Evolutionary conservation across 2,113 vertebrate genomes (phyloP).

Genomic region (Cisticola juncidis): DNA sequence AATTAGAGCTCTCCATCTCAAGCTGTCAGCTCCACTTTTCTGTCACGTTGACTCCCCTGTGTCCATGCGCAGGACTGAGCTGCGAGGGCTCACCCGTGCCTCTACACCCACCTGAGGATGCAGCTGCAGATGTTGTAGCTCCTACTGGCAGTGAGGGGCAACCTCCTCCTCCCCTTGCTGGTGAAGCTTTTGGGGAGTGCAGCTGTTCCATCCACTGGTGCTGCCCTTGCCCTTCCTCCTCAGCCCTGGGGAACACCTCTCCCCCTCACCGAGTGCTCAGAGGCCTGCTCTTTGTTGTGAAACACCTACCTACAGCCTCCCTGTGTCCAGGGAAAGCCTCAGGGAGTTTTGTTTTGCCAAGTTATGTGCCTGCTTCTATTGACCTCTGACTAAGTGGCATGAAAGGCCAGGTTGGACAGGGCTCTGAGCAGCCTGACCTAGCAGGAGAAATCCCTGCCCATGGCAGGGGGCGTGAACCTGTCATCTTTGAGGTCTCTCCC

Average conservation of each 20-base stretch:
- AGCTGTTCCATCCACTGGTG: fast-evolving
- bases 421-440: not conserved
- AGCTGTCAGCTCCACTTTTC: not conserved
- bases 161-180: not conserved
- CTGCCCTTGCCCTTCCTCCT: not conserved
- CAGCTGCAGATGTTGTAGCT: not conserved
- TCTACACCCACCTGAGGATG: not conserved
- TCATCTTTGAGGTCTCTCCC: not conserved
- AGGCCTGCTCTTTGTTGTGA: not conserved
- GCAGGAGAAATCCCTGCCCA: not conserved
- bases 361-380: not conserved
- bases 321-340: not conserved
- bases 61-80: not conserved
- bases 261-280: fast-evolving
- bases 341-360: not conserved
- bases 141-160: not conserved
- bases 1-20: not conserved
- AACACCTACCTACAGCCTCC: not conserved
- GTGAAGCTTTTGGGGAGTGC: not conserved
- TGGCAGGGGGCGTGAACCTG: not conserved
- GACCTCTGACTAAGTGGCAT: not conserved
- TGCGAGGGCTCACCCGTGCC: not conserved
- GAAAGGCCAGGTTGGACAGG: not conserved
- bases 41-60: not conserved
- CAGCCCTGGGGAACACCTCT: not conserved